A percentile compares a stretch with the other conserved stretches of the same genome.
These are phyloP conservation scores for Drymodes brunneopygia DNA, from an alignment of 2,113 vertebrate species.

Conservation along the genomic window DNA sequence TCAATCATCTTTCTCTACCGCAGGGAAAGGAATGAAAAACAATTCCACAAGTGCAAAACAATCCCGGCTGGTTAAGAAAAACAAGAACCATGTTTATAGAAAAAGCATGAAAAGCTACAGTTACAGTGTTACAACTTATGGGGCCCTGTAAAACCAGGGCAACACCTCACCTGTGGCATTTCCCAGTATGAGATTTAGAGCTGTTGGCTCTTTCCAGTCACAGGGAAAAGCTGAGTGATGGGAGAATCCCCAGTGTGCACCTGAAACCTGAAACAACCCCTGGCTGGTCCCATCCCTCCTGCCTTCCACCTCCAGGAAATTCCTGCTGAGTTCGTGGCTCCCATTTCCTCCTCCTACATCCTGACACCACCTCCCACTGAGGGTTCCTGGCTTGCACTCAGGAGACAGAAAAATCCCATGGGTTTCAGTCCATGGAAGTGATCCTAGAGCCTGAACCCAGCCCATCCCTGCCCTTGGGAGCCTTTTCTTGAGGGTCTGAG, in stretches of 20 bases:
- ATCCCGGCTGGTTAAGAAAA: no score
- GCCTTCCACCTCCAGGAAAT: neutral
- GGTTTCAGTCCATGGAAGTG: neutral
- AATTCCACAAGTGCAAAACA: no score
- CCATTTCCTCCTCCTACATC: neutral
- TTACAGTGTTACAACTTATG: no score
- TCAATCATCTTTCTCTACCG: no score
- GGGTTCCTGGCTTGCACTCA: neutral
- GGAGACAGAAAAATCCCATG: neutral
- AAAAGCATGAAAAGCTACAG: no score
- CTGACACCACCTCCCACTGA: neutral
- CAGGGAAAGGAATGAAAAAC: no score
- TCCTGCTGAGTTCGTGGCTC: neutral
- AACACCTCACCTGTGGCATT: neutral
- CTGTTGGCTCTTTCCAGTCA: neutral
- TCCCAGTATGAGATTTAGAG: neutral
- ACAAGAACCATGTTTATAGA: no score
- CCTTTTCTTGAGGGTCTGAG: neutral
- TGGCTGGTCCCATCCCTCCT: neutral
- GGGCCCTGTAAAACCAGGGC: no score
- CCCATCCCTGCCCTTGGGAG: neutral
- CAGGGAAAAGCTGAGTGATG: neutral
- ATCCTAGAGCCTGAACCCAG: fast-evolving
- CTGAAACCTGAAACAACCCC: neutral
- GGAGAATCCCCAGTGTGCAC: neutral